A percentile compares a stretch with the other conserved stretches of the same genome.
phyloP scores from a whole-genome alignment of 2,888 invertebrate genomes.

The Thecophora atra region DNA sequence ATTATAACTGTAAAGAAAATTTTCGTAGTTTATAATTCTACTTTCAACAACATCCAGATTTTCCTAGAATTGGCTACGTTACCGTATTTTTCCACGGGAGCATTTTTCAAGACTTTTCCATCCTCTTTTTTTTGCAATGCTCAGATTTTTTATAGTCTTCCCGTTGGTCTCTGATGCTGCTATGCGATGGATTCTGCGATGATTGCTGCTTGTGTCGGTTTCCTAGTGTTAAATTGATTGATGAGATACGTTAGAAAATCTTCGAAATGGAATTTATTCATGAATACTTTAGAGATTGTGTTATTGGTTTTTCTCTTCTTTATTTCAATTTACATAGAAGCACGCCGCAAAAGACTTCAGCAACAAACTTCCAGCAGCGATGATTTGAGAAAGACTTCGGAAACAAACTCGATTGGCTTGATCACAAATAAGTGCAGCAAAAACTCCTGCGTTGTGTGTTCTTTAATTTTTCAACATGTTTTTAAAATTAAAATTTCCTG shows the following conservation, averaged over 20 bases:
- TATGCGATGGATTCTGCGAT: not conserved
- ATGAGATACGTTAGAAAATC: not conserved
- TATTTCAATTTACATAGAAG: not conserved
- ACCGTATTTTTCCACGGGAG: not conserved
- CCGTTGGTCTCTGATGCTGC: too few species aligned
- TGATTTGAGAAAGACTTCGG: not conserved
- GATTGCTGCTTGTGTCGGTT: not conserved
- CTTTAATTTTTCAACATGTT: too few species aligned
- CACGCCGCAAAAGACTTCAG: slow-evolving; percentile 12
- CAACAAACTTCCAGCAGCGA: not conserved
- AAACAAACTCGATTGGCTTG: not conserved
- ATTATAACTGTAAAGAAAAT: slow-evolving; percentile 7
- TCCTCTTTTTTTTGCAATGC: not conserved
- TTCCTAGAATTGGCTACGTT: not conserved
- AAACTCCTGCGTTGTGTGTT: too few species aligned
- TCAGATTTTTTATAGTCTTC: not conserved
- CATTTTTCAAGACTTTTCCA: not conserved
- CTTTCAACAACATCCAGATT: not conserved
- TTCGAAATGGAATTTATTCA: too few species aligned
- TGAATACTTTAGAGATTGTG: too few species aligned
- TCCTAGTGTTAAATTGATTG: not conserved
- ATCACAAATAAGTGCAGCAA: too few species aligned
- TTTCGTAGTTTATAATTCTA: not conserved
- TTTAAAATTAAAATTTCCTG: too few species aligned
- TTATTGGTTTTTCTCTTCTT: not conserved